A percentile compares a stretch with the other conserved stretches of the same genome.
Evolutionary conservation across 2,888 invertebrate species (phyloP).

Genomic region (Pachydiplax longipennis): DNA sequence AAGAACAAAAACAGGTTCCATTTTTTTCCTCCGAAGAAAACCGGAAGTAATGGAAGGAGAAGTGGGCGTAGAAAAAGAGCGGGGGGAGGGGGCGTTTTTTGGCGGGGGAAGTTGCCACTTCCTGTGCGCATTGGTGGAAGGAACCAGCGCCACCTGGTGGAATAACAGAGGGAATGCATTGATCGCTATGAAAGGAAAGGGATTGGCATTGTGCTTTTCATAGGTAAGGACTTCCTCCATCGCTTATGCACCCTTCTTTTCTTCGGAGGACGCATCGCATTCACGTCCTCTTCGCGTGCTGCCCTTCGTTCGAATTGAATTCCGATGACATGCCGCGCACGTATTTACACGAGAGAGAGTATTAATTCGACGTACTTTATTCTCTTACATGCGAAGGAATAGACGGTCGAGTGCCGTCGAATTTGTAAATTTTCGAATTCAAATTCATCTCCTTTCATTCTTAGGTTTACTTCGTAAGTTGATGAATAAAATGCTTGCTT

Average conservation of each 20-base stretch:
- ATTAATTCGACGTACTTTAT: neutral
- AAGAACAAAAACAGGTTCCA: too few species aligned
- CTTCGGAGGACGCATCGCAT: neutral
- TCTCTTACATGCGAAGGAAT: too few species aligned
- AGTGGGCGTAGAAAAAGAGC: neutral
- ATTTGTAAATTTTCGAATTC: too few species aligned
- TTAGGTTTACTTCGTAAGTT: too few species aligned
- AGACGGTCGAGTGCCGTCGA: too few species aligned
- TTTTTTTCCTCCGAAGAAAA: too few species aligned
- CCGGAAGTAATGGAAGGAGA: neutral
- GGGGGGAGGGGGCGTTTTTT: neutral
- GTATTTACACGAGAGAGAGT: neutral
- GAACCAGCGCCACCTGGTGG: conserved; percentile 14
- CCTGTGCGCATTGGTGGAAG: neutral
- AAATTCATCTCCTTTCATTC: too few species aligned
- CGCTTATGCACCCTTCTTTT: neutral
- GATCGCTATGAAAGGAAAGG: neutral
- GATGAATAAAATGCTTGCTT: too few species aligned
- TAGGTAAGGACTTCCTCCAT: neutral
- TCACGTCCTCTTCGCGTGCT: neutral
- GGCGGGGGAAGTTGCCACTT: neutral
- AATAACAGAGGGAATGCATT: conserved; percentile 17
- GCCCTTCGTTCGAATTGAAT: too few species aligned
- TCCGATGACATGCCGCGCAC: too few species aligned
- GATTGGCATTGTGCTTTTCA: neutral